Base-by-base conservation (phyloP, 2,888 invertebrate species). In the Plebejus argus region DNA sequence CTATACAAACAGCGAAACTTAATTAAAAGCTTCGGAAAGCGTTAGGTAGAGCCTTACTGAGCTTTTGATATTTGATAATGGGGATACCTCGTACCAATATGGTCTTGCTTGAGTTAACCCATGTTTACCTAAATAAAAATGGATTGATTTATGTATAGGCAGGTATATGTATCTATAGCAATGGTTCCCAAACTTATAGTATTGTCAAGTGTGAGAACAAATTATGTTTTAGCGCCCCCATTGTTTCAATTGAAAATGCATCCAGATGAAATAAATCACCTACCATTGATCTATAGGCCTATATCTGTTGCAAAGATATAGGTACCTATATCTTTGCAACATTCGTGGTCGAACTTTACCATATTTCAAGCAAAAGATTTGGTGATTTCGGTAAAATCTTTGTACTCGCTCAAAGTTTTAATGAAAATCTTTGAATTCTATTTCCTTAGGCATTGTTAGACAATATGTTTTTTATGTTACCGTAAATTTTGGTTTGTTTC, bases 21-120 rank as follows among this genome's bases (percentile, higher is more conserved):
- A 66, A 66, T 66, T 66, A 66, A 66, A 66, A 66, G 66, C 66
- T 66, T 28, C 66, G 66, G 28, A 66, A 66, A 66, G 23, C 28
- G 28, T 33, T 66, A 15, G 61, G 23, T 20, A 61, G 28, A 33
- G 66, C 66, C 28, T 66, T 33, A 12, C 28, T 28, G 28, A 33
- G 28, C 33, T 18, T 66, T 66, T 66, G 66, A 66, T 66, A 66
- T 66, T 66, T 66, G 66, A 66, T 33, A 66, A 66, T 33, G 6
- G 66, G 66, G 28, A 66, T 66, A 66, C 18, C 0, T 4, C 4
- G 5, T 18, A 18, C 1, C 66, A 33, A 66, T 33, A 66, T 66
- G 28, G 0, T 20, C 58, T 8, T 58, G 7, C 3, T 58, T 3
- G n/a, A 3, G 20, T n/a, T n/a, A n/a, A n/a, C 20, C 20, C 0